Evolutionary conservation across 1,140 invertebrate species (phyloP).

Genomic region (Monomorium pharaonis): DNA sequence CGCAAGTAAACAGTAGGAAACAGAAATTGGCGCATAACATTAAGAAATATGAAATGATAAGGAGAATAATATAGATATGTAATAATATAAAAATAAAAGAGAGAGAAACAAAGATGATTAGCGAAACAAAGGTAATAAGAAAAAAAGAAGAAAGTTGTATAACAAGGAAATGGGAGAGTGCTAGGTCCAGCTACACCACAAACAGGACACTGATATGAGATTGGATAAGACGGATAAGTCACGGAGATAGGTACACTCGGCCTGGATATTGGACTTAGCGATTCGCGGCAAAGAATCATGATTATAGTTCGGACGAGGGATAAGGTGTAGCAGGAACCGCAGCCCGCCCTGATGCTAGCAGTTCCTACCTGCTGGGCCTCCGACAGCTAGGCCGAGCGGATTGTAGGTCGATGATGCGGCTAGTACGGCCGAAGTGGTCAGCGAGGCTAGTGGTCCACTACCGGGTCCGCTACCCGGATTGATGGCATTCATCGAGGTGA

Average conservation of each 20-base stretch:
- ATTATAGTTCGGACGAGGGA: conserved; percentile 69
- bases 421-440: conserved; percentile 90
- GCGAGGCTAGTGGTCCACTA: conserved; percentile 88
- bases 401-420: conserved; percentile 90
- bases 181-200: conserved; percentile 84
- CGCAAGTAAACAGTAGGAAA: not conserved
- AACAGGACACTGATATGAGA: conserved; percentile 65
- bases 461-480: conserved; percentile 63
- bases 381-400: conserved; percentile 92
- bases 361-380: conserved; percentile 90
- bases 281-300: conserved; percentile 40
- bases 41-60: not conserved
- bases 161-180: conserved; percentile 81
- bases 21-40: not conserved
- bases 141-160: conserved; percentile 42
- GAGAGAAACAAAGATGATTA: conserved; percentile 26
- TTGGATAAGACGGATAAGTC: conserved; percentile 60
- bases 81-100: conserved; percentile 28
- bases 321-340: conserved; percentile 84
- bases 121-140: conserved; percentile 64
- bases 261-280: conserved; percentile 40
- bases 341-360: conserved; percentile 84
- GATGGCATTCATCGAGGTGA: conserved; percentile 73
- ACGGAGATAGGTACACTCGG: conserved; percentile 44
- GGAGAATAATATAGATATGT: not conserved